These are phyloP conservation scores for Harpagifer antarcticus DNA, from an alignment of 2,797 vertebrate species.

Conservation along the genomic window DNA sequence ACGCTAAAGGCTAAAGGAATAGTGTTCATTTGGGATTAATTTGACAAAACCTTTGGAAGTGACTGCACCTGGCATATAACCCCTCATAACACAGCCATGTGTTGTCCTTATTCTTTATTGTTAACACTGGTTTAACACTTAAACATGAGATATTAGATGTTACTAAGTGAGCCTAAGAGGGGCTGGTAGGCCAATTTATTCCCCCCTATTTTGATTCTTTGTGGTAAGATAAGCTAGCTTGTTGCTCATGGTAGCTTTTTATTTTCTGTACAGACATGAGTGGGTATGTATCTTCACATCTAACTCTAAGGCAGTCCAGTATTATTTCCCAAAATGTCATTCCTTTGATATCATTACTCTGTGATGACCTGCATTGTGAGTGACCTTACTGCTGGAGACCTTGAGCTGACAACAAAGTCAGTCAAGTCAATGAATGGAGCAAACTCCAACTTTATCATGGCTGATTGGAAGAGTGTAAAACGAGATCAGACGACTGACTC, in stretches of 20 bases:
- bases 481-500: conserved; percentile 30
- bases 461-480: conserved; percentile 4
- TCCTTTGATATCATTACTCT: neutral
- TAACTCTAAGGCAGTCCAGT: neutral
- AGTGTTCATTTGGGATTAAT: neutral
- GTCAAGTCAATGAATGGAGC: neutral
- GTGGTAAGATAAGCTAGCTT: neutral
- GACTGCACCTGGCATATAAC: neutral
- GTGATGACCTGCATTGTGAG: conserved; percentile 1
- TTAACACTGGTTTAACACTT: too few species aligned
- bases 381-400: neutral
- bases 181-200: neutral
- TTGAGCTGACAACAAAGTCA: neutral
- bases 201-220: neutral
- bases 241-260: neutral
- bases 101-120: neutral
- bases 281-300: neutral
- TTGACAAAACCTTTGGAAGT: neutral
- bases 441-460: conserved; percentile 1
- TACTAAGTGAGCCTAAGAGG: neutral
- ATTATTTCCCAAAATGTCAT: neutral
- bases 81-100: neutral
- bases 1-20: neutral
- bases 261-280: neutral
- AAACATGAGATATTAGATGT: neutral